Percentiles rank a stretch among this genome's conserved stretches.
Conservation (phyloP, 2,113 vertebrate genomes). For the Falco punctatus region DNA sequence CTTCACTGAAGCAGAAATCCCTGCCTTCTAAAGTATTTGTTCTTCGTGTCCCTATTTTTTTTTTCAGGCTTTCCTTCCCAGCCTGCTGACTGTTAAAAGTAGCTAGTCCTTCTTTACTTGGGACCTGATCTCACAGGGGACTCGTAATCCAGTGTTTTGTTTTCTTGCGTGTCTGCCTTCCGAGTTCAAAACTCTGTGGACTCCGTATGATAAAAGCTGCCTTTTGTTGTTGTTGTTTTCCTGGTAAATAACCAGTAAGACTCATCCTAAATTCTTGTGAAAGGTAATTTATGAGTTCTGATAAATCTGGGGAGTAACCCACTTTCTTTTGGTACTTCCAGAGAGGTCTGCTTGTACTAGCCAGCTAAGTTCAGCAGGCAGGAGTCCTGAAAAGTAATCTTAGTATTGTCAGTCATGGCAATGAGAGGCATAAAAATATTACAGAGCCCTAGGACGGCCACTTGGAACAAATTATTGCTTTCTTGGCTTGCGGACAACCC, state of each 20-base stretch:
- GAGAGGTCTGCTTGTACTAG: background rate
- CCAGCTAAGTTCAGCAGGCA: background rate
- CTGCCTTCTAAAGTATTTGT: background rate
- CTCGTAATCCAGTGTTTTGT: background rate
- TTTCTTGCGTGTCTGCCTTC: background rate
- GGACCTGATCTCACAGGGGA: background rate
- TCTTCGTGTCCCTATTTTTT: background rate
- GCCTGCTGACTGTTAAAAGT: background rate
- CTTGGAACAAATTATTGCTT: slow-evolving; percentile 32
- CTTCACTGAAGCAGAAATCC: background rate
- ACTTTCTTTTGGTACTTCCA: background rate
- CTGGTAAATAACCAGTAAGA: background rate
- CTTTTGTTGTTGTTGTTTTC: background rate
- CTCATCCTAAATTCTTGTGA: background rate
- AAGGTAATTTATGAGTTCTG: background rate
- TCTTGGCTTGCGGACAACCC: slow-evolving; percentile 29
- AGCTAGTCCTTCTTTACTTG: background rate
- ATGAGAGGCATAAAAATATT: background rate
- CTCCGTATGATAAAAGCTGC: background rate
- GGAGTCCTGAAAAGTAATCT: background rate
- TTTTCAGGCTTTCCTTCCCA: background rate
- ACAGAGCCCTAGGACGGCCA: background rate
- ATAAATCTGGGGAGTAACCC: background rate
- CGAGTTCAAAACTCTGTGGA: background rate
- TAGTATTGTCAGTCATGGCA: background rate